Evolutionary conservation across 1,140 invertebrate genomes (phyloP).

Genomic region (Zelostemma sp.): DNA sequence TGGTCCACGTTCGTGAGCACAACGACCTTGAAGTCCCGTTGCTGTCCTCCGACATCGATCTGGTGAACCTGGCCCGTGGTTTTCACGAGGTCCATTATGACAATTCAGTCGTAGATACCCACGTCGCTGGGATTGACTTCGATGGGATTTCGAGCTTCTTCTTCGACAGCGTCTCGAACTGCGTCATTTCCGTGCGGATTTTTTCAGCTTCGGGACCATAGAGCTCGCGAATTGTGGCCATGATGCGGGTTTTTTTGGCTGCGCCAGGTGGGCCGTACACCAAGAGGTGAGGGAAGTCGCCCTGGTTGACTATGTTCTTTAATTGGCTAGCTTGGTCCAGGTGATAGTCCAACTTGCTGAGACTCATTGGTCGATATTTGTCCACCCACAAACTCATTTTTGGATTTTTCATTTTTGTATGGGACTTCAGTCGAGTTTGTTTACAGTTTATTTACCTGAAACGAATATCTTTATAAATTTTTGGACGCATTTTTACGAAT

Average conservation of each 20-base stretch:
- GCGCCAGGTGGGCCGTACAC: slow-evolving; percentile 97
- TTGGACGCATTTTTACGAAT: no score
- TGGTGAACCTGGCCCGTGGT: slow-evolving; percentile 97
- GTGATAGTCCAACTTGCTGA: slow-evolving; percentile 94
- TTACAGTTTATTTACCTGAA: no score
- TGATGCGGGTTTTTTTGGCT: slow-evolving; percentile 96
- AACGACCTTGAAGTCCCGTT: slow-evolving; percentile 97
- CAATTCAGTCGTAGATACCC: slow-evolving; percentile 95
- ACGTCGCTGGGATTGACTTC: slow-evolving; percentile 99
- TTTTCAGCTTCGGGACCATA: slow-evolving; percentile 95
- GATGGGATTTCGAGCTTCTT: slow-evolving; percentile 98
- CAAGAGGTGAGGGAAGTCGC: slow-evolving; percentile 98
- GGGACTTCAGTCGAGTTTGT: no score
- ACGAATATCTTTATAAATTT: no score
- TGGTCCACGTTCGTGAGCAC: slow-evolving; percentile 96
- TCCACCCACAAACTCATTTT: slow-evolving; percentile 88
- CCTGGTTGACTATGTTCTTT: slow-evolving; percentile 89
- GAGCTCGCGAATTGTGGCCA: slow-evolving; percentile 92
- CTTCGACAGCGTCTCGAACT: slow-evolving; percentile 94
- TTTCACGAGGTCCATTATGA: slow-evolving; percentile 98
- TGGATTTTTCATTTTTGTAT: no score
- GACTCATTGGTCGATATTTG: slow-evolving; percentile 92
- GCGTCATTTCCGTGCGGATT: slow-evolving; percentile 90
- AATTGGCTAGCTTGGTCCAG: slow-evolving; percentile 90
- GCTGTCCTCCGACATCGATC: slow-evolving; percentile 83